These are phyloP conservation scores for Asarcornis scutulata DNA, from an alignment of 2,113 vertebrate genomes.

Conservation along the genomic window DNA sequence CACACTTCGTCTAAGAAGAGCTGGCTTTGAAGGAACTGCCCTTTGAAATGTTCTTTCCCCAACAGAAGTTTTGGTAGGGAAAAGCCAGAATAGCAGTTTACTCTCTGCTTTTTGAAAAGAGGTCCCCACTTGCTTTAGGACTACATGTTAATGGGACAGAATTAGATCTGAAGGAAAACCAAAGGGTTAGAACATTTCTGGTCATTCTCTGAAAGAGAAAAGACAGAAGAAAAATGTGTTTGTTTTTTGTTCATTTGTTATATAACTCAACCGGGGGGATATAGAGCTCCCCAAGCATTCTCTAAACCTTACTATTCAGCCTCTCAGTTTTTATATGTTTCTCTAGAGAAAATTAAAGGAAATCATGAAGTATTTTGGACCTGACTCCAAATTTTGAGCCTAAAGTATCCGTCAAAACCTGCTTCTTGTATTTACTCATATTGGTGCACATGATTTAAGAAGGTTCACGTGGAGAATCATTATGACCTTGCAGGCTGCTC, in stretches of 20 bases:
- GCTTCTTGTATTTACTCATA: not conserved
- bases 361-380: not conserved
- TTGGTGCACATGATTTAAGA: not conserved
- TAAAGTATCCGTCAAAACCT: not conserved
- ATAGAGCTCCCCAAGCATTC: not conserved
- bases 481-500: not conserved
- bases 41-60: conserved; percentile 1
- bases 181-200: not conserved
- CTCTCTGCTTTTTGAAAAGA: not conserved
- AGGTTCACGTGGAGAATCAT: not conserved
- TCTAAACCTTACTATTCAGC: not conserved
- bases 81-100: not conserved
- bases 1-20: not conserved
- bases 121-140: not conserved
- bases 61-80: not conserved
- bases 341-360: not conserved
- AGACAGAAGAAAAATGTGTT: not conserved
- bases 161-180: conserved; percentile 30
- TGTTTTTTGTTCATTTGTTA: not conserved
- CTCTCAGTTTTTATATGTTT: not conserved
- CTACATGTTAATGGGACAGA: not conserved
- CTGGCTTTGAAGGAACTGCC: not conserved
- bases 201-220: not conserved
- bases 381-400: not conserved
- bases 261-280: not conserved